phyloP scores from a whole-genome alignment of 1,140 invertebrate genomes.

The Drosophila nigrodunni region DNA sequence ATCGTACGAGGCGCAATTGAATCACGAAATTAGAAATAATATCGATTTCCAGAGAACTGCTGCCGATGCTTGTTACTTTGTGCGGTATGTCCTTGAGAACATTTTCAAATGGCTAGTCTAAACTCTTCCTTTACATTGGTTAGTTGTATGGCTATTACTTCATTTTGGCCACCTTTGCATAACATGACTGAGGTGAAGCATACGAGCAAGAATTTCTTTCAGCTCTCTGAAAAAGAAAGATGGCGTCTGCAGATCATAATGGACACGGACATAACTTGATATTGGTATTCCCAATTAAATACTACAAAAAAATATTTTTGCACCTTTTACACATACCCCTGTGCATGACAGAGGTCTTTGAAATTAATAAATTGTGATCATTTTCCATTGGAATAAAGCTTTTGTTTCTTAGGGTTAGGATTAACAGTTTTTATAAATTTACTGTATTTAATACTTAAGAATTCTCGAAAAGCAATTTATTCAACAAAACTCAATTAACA shows the following conservation, averaged over 20 bases:
- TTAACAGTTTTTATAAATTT: no score
- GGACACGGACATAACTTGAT: conserved; percentile 32
- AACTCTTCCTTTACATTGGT: not conserved
- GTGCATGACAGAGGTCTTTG: no score
- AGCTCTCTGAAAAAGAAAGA: conserved; percentile 29
- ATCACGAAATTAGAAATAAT: conserved; percentile 35
- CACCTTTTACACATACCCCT: no score
- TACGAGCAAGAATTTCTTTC: conserved; percentile 70
- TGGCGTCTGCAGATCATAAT: conserved; percentile 31
- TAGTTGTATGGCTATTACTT: conserved; percentile 38
- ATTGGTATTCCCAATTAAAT: not conserved
- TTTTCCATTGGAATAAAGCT: no score
- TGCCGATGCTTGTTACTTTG: conserved; percentile 42
- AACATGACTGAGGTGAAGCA: conserved; percentile 25
- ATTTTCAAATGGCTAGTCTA: not conserved
- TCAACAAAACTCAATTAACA: no score
- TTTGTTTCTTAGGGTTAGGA: no score
- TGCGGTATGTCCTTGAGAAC: conserved; percentile 30
- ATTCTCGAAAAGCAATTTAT: no score
- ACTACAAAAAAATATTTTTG: no score
- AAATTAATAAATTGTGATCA: no score
- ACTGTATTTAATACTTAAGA: no score
- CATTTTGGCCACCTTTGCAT: conserved; percentile 55
- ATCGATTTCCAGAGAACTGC: conserved; percentile 43
- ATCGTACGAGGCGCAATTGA: conserved; percentile 45